phyloP scores from a whole-genome alignment of 1,140 invertebrate genomes.

The Drosophila repleta region DNA sequence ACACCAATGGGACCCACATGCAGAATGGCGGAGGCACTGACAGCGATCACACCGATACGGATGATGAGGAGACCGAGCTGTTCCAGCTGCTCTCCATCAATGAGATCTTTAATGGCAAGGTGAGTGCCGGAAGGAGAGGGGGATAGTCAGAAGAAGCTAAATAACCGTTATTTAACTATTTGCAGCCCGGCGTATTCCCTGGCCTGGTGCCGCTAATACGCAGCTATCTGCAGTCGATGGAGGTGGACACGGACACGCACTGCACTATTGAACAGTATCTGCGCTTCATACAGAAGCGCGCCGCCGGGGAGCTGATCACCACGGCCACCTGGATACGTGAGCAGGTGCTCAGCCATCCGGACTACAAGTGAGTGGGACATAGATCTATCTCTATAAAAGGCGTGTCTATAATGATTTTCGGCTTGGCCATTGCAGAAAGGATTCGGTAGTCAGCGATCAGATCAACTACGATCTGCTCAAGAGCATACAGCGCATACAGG shows the following conservation, averaged over 20 bases:
- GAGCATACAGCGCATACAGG: conserved; percentile 89
- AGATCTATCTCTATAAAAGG: too few relatives aligned
- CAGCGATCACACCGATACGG: conserved; percentile 74
- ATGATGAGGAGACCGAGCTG: conserved; percentile 71
- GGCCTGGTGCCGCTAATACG: conserved; percentile 97
- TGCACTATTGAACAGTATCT: conserved; percentile 99
- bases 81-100: conserved; percentile 91
- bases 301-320: conserved; percentile 93
- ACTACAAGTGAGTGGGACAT: conserved; percentile 89
- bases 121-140: conserved; percentile 73
- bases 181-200: conserved; percentile 91
- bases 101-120: conserved; percentile 99
- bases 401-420: not conserved
- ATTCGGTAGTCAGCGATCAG: conserved; percentile 94
- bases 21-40: conserved; percentile 57
- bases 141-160: too few relatives aligned
- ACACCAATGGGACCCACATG: conserved; percentile 31
- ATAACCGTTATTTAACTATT: conserved; percentile 19
- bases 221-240: conserved; percentile 96
- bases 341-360: conserved; percentile 94
- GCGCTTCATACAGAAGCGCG: conserved; percentile 95
- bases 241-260: conserved; percentile 97
- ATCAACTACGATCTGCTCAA: conserved; percentile 97
- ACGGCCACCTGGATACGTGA: conserved; percentile 96
- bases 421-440: conserved; percentile 84